Conservation (phyloP, 1,140 invertebrate genomes). For the Macrotrachela quadricornifera region DNA sequence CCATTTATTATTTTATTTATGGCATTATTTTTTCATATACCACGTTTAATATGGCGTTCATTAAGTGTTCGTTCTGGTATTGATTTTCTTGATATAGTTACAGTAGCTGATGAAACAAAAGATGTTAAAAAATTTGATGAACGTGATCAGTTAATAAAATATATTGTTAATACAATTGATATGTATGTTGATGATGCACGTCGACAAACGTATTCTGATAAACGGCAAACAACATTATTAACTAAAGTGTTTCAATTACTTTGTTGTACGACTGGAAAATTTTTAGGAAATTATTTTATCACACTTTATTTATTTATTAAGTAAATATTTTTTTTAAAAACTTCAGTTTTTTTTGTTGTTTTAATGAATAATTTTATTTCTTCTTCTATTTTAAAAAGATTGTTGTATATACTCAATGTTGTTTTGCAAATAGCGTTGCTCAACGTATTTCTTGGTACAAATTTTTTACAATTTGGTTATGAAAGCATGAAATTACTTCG, state of each 20-base stretch:
- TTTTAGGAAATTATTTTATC: slow-evolving; percentile 31
- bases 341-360: slow-evolving; percentile 32
- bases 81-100: slow-evolving; percentile 8
- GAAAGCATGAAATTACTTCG: neutral
- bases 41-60: slow-evolving; percentile 10
- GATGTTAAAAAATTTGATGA: slow-evolving; percentile 7
- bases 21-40: slow-evolving; percentile 12
- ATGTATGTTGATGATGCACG: slow-evolving; percentile 8
- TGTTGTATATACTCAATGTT: slow-evolving; percentile 29
- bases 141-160: slow-evolving; percentile 6
- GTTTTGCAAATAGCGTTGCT: slow-evolving; percentile 33
- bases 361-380: slow-evolving; percentile 32
- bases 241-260: slow-evolving; percentile 9
- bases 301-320: slow-evolving; percentile 33
- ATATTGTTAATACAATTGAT: slow-evolving; percentile 4
- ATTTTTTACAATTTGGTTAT: slow-evolving; percentile 14
- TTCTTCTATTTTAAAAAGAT: slow-evolving; percentile 30
- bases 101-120: slow-evolving; percentile 5
- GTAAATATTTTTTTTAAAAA: slow-evolving; percentile 30
- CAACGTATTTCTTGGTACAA: slow-evolving; percentile 31
- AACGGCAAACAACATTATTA: neutral
- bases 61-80: slow-evolving; percentile 11
- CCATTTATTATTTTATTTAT: slow-evolving; percentile 11
- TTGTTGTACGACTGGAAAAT: slow-evolving; percentile 19
- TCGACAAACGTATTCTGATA: neutral